phyloP scores from a whole-genome alignment of 2,888 invertebrate genomes.

The Drosophila lacicola region DNA sequence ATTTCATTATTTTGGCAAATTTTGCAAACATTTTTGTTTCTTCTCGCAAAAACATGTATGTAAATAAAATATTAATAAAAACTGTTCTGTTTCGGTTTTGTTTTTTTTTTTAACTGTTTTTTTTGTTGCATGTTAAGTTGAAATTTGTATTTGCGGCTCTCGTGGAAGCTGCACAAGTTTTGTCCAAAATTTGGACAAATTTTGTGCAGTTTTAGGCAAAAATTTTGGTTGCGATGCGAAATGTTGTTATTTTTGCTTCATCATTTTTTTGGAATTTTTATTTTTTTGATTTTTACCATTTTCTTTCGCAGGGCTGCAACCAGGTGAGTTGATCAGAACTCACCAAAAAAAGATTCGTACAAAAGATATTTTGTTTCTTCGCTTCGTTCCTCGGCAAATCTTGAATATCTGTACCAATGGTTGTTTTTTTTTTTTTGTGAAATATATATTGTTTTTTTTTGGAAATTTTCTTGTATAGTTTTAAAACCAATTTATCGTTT shows the following conservation, averaged over 20 bases:
- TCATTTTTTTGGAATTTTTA: constrained; percentile 1
- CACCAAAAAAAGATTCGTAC: constrained; percentile 22
- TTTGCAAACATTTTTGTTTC: constrained; percentile 37
- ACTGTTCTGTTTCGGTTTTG: constrained; percentile 31
- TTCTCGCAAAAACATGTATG: constrained; percentile 47
- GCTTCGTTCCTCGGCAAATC: constrained; percentile 7
- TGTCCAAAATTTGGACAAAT: constrained; percentile 22
- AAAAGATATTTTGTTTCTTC: background rate
- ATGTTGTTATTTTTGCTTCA: background rate
- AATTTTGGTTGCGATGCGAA: constrained; percentile 8
- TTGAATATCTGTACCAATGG: constrained; percentile 26
- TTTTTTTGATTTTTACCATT: background rate
- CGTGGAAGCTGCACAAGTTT: constrained; percentile 33
- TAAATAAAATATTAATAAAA: constrained; percentile 75
- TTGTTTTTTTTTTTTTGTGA: constrained; percentile 10
- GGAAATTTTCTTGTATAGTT: constrained; percentile 40
- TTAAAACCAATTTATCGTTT: constrained; percentile 70
- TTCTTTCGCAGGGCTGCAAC: constrained; percentile 24
- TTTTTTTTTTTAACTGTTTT: constrained; percentile 24
- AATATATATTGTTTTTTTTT: constrained; percentile 10
- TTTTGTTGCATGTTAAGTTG: constrained; percentile 19
- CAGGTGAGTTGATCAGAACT: constrained; percentile 29
- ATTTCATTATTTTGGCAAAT: constrained; percentile 27
- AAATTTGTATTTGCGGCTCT: constrained; percentile 29
- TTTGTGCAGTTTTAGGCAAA: constrained; percentile 33